Evolutionary conservation across 1,140 invertebrate genomes (phyloP).

Genomic region (Achroia grisella): DNA sequence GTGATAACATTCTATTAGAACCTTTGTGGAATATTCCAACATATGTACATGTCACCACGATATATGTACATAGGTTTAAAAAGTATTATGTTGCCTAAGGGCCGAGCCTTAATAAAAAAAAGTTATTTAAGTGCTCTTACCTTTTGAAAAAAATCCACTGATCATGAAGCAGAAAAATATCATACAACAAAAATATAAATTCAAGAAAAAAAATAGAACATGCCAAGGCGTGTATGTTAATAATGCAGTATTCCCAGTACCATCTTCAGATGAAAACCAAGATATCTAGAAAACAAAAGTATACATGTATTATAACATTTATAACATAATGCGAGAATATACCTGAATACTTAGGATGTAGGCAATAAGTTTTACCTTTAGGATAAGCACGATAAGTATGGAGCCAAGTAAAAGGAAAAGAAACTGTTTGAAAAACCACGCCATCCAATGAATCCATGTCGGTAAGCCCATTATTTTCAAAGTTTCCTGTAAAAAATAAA

Average conservation of each 20-base stretch:
- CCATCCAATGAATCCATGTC: constrained; percentile 88
- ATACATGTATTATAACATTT: too few relatives aligned
- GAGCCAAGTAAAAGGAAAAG: constrained; percentile 78
- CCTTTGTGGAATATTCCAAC: too few relatives aligned
- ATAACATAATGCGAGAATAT: too few relatives aligned
- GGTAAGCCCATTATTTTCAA: constrained; percentile 93
- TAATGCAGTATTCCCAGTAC: constrained; percentile 60
- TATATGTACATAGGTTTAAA: too few relatives aligned
- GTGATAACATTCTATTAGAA: too few relatives aligned
- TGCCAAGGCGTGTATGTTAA: constrained; percentile 74
- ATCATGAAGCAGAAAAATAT: constrained; percentile 81
- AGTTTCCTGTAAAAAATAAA: constrained; percentile 60
- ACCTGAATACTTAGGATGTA: too few relatives aligned
- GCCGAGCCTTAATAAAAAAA: too few relatives aligned
- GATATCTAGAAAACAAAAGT: constrained; percentile 38
- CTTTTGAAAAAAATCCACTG: constrained; percentile 81
- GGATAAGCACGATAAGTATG: constrained; percentile 68
- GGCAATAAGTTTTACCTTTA: constrained; percentile 72
- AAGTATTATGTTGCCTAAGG: too few relatives aligned
- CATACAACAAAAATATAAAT: constrained; percentile 74
- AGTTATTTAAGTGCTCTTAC: constrained; percentile 48
- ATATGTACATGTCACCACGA: too few relatives aligned
- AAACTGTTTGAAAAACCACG: constrained; percentile 88
- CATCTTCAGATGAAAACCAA: constrained; percentile 61
- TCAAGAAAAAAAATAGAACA: constrained; percentile 75